Conservation (phyloP, 2,113 vertebrate species). For the Heptranchias perlo region DNA sequence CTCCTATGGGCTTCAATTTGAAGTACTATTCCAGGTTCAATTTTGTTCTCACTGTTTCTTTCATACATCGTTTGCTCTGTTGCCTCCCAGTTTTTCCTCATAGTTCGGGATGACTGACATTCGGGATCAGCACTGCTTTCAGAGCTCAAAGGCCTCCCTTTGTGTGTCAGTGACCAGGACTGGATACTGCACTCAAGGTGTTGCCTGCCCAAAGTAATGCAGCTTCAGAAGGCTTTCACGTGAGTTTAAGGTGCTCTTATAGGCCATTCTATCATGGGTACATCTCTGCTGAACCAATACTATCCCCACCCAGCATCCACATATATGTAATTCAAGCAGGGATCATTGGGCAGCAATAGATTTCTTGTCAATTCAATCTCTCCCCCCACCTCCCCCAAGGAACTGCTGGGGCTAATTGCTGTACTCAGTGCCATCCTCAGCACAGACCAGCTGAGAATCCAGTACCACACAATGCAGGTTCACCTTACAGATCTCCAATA, state of each 20-base stretch:
- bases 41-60: too few species aligned
- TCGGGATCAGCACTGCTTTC: background rate
- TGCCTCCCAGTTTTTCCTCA: background rate
- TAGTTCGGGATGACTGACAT: background rate
- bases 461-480: too few species aligned
- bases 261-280: background rate
- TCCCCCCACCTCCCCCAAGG: too few species aligned
- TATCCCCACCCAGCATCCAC: background rate
- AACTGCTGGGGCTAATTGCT: too few species aligned
- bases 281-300: background rate
- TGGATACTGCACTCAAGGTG: background rate
- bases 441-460: too few species aligned
- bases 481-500: too few species aligned
- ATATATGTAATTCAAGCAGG: background rate
- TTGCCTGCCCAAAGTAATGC: background rate
- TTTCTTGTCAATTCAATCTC: background rate
- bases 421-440: too few species aligned
- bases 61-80: too few species aligned
- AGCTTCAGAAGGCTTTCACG: background rate
- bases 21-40: too few species aligned
- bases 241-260: background rate
- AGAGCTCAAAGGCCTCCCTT: background rate
- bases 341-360: background rate
- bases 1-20: too few species aligned
- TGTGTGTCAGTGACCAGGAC: background rate